These are phyloP conservation scores for Apamea sordens DNA, from an alignment of 2,888 invertebrate genomes.

Conservation along the genomic window DNA sequence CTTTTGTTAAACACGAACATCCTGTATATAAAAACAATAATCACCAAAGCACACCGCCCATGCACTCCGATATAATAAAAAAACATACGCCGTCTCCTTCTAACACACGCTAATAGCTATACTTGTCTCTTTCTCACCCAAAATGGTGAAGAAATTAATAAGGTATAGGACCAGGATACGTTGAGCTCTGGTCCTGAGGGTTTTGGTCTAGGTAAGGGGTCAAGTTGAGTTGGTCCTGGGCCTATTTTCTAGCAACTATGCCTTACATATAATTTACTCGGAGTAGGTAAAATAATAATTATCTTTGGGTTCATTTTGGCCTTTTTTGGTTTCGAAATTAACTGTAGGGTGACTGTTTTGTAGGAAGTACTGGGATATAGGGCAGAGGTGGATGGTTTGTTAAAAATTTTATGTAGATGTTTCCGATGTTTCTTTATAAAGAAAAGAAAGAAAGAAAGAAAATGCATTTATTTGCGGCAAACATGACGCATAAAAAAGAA, in stretches of 20 bases:
- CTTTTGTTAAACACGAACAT: slow-evolving; percentile 61
- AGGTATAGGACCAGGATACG: slow-evolving; percentile 73
- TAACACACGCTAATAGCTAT: slow-evolving; percentile 76
- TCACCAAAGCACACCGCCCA: slow-evolving; percentile 82
- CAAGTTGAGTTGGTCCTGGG: slow-evolving; percentile 14
- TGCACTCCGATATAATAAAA: slow-evolving; percentile 76
- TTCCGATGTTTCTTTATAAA: not conserved
- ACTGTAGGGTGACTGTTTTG: slow-evolving; percentile 72
- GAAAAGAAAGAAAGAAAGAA: too few species aligned
- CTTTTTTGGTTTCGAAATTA: slow-evolving; percentile 77
- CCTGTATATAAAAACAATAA: slow-evolving; percentile 79
- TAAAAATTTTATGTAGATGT: not conserved
- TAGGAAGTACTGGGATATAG: slow-evolving; percentile 8
- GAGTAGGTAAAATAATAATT: slow-evolving; percentile 86
- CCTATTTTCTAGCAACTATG: slow-evolving; percentile 64
- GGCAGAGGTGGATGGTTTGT: not conserved
- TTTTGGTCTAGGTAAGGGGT: not conserved
- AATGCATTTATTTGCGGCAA: too few species aligned
- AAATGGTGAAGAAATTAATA: slow-evolving; percentile 80
- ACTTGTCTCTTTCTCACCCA: slow-evolving; percentile 72
- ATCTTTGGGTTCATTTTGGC: slow-evolving; percentile 78
- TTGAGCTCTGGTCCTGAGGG: slow-evolving; percentile 60
- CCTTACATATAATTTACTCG: slow-evolving; percentile 82
- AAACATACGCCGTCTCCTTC: slow-evolving; percentile 73
- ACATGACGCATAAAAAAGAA: too few species aligned